Evolutionary conservation across 2,888 invertebrate genomes (phyloP), one percentile per base, ranked within the genome.

Genomic region (Chloroclystis v-ata): DNA sequence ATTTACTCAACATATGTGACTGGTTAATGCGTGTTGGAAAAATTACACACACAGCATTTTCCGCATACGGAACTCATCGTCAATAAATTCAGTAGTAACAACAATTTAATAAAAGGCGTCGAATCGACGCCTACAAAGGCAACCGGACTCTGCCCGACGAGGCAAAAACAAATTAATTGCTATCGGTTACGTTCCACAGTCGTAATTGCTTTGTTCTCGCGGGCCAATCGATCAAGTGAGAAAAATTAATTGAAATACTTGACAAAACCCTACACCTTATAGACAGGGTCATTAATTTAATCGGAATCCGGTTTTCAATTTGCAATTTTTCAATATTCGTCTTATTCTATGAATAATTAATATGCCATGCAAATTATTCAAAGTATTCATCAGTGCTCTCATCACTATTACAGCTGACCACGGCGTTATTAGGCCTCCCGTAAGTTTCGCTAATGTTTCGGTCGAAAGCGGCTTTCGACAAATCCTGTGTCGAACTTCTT

Each of bases 131-230:
- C 63, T 71, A 75, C 73, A 79, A 79, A 78, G 77, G 75, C 72
- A 68, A 65, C 72, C 73, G 76, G 75, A 69, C 70, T 75, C 39
- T 72, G 78, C 54, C 70, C 79, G 73, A 54, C 61, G 75, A 75
- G 65, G 80, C 78, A 78, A 78, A 83, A 82, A 81, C 79, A 82
- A 83, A 85, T 84, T 86, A 84, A 85, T 86, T 85, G 84, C 79
- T 76, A 81, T 84, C 75, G 82, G 79, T 80, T 79, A 78, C 78
- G 77, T 72, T 72, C 72, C 75, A 72, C 69, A 76, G 72, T 77
- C 75, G 81, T 83, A 84, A 85, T 85, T 84, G 82, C 82, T 81
- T 81, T 83, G 79, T 84, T 79, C 78, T 71, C 74, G 68, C 70
- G 67, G 60, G 59, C 66, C 74, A 69, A 80, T 81, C 75, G 77